A percentile compares a stretch with the other conserved stretches of the same genome.
Evolutionary conservation across 2,113 vertebrate species (phyloP).

Genomic region (Gobiocypris rarus): DNA sequence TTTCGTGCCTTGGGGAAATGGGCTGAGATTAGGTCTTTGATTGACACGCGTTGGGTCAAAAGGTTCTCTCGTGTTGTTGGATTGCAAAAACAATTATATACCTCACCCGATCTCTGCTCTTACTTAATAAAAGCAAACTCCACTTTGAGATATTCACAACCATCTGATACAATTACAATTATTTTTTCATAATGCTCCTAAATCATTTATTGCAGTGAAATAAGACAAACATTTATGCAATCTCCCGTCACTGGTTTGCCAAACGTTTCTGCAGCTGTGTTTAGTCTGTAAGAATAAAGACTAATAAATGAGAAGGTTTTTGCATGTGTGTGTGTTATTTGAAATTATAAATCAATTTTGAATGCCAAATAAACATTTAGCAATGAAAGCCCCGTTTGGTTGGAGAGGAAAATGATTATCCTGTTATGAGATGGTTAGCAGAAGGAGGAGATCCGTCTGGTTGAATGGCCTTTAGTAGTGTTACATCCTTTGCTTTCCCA

Average conservation of each 20-base stretch:
- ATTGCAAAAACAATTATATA: slow-evolving; percentile 41
- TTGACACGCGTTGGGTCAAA: slow-evolving; percentile 52
- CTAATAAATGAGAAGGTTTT: neutral
- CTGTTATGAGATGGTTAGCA: neutral
- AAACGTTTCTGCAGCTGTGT: slow-evolving; percentile 12
- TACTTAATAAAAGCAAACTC: neutral
- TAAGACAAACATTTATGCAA: slow-evolving; percentile 12
- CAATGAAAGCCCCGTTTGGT: neutral
- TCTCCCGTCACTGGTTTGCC: neutral
- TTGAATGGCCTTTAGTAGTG: neutral
- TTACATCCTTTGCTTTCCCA: too few relatives aligned
- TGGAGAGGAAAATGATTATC: neutral
- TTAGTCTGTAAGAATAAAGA: slow-evolving; percentile 14
- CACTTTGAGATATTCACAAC: neutral
- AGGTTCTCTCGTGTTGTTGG: slow-evolving; percentile 41
- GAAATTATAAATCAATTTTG: neutral
- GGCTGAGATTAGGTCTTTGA: slow-evolving; percentile 50
- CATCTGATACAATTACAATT: neutral
- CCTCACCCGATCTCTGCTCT: neutral
- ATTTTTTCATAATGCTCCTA: neutral
- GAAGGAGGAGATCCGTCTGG: neutral
- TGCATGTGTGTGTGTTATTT: neutral
- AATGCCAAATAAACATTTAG: neutral
- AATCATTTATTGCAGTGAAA: slow-evolving; percentile 10
- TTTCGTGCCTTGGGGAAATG: slow-evolving; percentile 36